A percentile compares a stretch with the other conserved stretches of the same genome.
phyloP scores from a whole-genome alignment of 2,888 invertebrate genomes.

The Caenorhabditis uteleia region DNA sequence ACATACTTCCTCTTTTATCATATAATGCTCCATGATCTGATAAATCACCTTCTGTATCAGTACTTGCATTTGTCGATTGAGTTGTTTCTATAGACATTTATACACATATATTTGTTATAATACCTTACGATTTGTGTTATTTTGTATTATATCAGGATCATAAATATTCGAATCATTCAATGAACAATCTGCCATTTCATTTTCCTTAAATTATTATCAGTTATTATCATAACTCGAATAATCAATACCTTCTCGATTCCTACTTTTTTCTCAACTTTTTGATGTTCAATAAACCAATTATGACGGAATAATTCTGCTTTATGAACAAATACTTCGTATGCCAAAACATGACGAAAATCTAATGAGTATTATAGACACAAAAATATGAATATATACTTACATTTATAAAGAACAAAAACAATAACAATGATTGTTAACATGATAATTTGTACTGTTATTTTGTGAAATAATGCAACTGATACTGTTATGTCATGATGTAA shows the following conservation, averaged over 20 bases:
- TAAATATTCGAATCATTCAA: too few species aligned
- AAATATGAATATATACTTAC: neutral
- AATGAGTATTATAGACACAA: neutral
- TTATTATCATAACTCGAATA: neutral
- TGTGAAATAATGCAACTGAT: neutral
- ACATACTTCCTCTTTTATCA: too few species aligned
- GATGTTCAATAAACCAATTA: neutral
- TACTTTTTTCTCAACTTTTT: neutral
- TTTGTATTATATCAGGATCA: too few species aligned
- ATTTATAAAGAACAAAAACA: neutral
- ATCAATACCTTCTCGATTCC: neutral
- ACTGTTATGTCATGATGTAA: neutral
- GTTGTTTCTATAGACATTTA: too few species aligned
- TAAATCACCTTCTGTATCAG: too few species aligned
- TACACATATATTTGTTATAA: too few species aligned
- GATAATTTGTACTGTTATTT: neutral
- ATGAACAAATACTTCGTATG: neutral
- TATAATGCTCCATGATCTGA: too few species aligned
- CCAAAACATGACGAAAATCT: neutral
- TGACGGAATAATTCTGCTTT: constrained; percentile 1
- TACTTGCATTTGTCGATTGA: too few species aligned
- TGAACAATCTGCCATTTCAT: too few species aligned
- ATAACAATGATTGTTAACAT: neutral
- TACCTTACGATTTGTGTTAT: too few species aligned
- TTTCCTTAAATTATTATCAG: neutral